Conservation (phyloP, 2,113 vertebrate species). For the Oplegnathus fasciatus region DNA sequence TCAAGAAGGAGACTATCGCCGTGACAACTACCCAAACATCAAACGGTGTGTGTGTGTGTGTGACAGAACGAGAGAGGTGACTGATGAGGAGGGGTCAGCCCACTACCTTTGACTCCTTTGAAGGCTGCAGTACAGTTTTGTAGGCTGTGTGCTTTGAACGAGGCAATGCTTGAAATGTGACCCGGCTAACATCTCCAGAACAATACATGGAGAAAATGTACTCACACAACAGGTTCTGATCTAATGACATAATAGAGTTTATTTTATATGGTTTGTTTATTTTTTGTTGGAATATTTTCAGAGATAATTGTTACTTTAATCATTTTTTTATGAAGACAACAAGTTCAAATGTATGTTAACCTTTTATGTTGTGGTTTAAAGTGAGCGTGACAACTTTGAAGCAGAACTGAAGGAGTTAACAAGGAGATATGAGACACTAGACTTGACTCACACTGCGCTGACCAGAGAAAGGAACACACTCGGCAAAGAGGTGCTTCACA, state of each 20-base stretch:
- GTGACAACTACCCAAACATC: conserved; percentile 94
- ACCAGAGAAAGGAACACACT: conserved; percentile 90
- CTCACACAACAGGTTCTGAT: background rate
- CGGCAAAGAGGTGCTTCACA: conserved; percentile 90
- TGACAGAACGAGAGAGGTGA: background rate
- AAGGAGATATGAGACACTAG: conserved; percentile 89
- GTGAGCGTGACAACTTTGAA: conserved; percentile 93
- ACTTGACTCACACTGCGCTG: conserved; percentile 85
- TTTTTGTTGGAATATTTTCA: background rate
- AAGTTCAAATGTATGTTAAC: background rate
- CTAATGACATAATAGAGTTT: background rate
- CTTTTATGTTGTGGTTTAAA: conserved; percentile 58
- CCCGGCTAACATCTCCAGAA: background rate
- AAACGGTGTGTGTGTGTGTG: conserved; percentile 85
- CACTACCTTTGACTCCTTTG: background rate
- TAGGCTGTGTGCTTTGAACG: background rate
- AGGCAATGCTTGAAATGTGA: background rate
- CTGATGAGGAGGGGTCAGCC: background rate
- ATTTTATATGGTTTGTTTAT: background rate
- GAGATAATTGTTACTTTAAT: no score
- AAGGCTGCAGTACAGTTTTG: background rate
- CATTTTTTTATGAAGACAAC: background rate
- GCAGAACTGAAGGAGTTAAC: conserved; percentile 88
- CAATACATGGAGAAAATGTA: background rate
- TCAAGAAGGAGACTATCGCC: conserved; percentile 92